Percentiles rank a stretch among this genome's conserved stretches.
These are phyloP conservation scores for Mercenaria mercenaria DNA, from an alignment of 1,140 invertebrate species.

Conservation along the genomic window DNA sequence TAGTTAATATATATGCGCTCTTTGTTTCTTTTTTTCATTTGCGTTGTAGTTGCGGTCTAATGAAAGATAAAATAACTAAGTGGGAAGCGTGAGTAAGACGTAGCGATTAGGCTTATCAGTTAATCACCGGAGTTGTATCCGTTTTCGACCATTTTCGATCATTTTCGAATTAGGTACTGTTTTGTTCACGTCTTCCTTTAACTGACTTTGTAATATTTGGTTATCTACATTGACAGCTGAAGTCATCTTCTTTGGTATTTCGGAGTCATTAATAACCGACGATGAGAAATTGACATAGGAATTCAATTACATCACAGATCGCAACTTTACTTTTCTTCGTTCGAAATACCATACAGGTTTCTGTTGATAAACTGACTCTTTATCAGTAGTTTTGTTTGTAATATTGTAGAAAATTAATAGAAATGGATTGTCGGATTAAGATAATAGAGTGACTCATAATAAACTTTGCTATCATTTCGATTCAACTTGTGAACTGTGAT, in stretches of 20 bases:
- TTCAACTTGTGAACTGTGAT: background rate
- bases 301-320: slow-evolving; percentile 15
- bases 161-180: no score
- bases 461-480: background rate
- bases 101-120: background rate
- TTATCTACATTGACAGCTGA: background rate
- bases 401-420: background rate
- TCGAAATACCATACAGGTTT: slow-evolving; percentile 28
- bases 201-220: background rate
- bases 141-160: no score
- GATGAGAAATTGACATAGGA: slow-evolving; percentile 36
- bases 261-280: background rate
- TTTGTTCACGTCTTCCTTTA: no score
- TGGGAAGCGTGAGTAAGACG: background rate
- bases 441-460: slow-evolving; percentile 11
- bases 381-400: slow-evolving; percentile 19
- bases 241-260: slow-evolving; percentile 9
- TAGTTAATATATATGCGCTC: background rate
- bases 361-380: background rate
- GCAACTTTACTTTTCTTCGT: background rate
- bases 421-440: background rate
- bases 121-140: background rate
- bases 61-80: background rate
- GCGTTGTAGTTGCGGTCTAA: background rate
- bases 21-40: background rate